phyloP scores from a whole-genome alignment of 35 echinoderm and acorn worm species.

The Ophioderma brevispina region DNA sequence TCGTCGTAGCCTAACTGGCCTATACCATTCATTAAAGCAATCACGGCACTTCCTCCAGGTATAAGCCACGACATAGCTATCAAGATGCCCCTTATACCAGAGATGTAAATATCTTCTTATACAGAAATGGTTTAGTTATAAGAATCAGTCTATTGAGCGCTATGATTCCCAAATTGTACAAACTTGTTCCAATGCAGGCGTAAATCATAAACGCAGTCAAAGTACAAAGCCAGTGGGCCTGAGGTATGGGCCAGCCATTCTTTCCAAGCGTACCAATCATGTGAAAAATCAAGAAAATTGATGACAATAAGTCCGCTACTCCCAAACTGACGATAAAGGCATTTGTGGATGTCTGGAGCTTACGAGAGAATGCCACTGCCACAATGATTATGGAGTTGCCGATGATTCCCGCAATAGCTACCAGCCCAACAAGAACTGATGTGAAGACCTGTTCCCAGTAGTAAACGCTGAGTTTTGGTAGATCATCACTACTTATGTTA shows the following conservation, averaged over 20 bases:
- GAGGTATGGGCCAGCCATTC: not conserved
- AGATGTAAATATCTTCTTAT: not conserved
- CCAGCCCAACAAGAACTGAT: not conserved
- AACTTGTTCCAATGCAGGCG: not conserved
- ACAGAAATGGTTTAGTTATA: not conserved
- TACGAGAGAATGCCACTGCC: slow-evolving; percentile 29
- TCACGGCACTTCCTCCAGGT: not conserved
- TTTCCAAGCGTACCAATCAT: not conserved
- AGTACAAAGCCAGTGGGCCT: not conserved
- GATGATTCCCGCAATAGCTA: slow-evolving; percentile 16
- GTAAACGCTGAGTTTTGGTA: not conserved
- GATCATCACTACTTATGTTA: no score
- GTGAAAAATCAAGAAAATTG: not conserved
- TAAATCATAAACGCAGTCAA: not conserved
- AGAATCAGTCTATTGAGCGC: not conserved
- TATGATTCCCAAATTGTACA: not conserved
- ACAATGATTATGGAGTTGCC: slow-evolving; percentile 44
- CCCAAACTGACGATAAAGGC: slow-evolving; percentile 43
- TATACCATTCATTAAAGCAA: not conserved
- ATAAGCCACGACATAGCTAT: not conserved
- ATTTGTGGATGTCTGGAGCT: slow-evolving; percentile 63
- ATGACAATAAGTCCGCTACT: slow-evolving; percentile 25
- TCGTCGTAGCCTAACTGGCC: not conserved
- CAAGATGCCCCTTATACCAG: not conserved
- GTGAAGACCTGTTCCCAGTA: not conserved